phyloP scores from a whole-genome alignment of 2,797 vertebrate species.

The Mus minutoides region DNA sequence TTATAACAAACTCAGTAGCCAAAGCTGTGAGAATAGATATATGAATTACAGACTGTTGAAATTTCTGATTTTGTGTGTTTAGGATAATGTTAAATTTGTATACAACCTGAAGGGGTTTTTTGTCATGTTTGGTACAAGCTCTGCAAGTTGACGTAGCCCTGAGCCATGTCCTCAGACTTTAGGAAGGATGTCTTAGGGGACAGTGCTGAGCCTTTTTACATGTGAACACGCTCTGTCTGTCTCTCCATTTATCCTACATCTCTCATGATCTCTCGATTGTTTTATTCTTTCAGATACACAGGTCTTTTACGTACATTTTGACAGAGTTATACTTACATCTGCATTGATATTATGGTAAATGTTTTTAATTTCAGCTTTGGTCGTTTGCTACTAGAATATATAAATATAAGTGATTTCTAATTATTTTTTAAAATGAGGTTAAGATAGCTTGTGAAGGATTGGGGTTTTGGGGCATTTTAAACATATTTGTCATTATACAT shows the following conservation, averaged over 20 bases:
- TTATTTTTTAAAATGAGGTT: background rate
- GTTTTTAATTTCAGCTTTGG: background rate
- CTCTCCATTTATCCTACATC: background rate
- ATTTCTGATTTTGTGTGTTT: slow-evolving; percentile 40
- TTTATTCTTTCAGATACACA: background rate
- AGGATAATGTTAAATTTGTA: background rate
- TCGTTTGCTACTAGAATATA: slow-evolving; percentile 24
- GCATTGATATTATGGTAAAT: background rate
- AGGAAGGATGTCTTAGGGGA: background rate
- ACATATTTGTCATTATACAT: background rate
- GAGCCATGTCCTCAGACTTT: background rate
- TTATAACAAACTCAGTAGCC: background rate
- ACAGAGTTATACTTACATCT: slow-evolving; percentile 24
- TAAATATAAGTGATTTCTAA: background rate
- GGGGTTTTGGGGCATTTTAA: background rate
- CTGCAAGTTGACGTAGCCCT: background rate
- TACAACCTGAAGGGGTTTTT: background rate
- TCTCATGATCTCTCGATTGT: background rate
- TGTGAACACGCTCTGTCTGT: background rate
- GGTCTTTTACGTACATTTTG: background rate
- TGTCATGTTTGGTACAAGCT: background rate
- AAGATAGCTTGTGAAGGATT: background rate
- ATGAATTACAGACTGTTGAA: slow-evolving; percentile 43
- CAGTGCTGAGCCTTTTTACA: background rate
- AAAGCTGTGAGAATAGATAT: background rate